A percentile compares a stretch with the other conserved stretches of the same genome.
Evolutionary conservation across 1,140 invertebrate genomes (phyloP).

Genomic region (Leptoteleia sp.): DNA sequence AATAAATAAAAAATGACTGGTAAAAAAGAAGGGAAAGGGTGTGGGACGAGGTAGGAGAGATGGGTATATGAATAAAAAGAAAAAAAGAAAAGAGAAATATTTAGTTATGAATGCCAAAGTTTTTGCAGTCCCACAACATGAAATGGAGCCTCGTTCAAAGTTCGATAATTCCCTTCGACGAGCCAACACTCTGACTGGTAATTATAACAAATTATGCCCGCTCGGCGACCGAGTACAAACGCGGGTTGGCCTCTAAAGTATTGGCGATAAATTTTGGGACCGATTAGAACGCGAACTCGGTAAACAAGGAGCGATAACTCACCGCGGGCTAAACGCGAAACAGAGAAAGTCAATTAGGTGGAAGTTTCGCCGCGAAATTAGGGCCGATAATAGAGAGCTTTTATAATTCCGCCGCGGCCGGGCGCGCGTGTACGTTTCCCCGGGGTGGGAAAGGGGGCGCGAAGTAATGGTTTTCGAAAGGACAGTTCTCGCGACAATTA

Average conservation of each 20-base stretch:
- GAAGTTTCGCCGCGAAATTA: conserved; percentile 54
- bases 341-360: conserved; percentile 60
- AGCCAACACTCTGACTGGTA: neutral
- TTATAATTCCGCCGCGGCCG: conserved; percentile 57
- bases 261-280: neutral
- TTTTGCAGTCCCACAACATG: conserved; percentile 68
- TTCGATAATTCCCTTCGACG: conserved; percentile 42
- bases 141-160: conserved; percentile 58
- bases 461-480: conserved; percentile 77
- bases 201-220: neutral
- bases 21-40: too few relatives aligned
- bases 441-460: conserved; percentile 64
- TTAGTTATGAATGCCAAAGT: conserved; percentile 71
- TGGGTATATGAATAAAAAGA: too few relatives aligned
- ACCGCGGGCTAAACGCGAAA: conserved; percentile 17
- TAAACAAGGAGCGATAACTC: conserved; percentile 9
- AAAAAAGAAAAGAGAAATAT: conserved; percentile 62
- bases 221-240: too few relatives aligned
- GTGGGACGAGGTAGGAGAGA: too few relatives aligned
- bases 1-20: too few relatives aligned
- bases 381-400: conserved; percentile 59
- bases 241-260: too few relatives aligned
- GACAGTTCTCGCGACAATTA: conserved; percentile 78
- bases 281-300: neutral
- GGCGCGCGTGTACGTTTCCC: conserved; percentile 47